Conservation (phyloP, 2,888 invertebrate genomes). For the Subacronicta megacephala region DNA sequence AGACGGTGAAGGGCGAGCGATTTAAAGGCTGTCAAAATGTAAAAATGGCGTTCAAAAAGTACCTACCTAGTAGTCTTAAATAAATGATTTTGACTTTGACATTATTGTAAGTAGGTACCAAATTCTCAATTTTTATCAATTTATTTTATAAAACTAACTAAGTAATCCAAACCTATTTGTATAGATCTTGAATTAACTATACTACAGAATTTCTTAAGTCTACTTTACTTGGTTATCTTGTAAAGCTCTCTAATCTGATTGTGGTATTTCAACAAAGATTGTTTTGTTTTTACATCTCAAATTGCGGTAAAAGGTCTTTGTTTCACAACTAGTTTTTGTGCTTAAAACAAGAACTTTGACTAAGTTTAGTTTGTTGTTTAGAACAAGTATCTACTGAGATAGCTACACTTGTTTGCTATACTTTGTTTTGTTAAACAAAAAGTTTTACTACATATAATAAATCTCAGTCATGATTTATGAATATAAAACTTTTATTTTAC, state of each 20-base stretch:
- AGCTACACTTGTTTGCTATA: slow-evolving; percentile 5
- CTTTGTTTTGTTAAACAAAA: slow-evolving; percentile 9
- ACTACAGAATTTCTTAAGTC: slow-evolving; percentile 23
- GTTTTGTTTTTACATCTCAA: slow-evolving; percentile 15
- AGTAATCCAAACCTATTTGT: slow-evolving; percentile 14
- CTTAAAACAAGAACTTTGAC: slow-evolving; percentile 23
- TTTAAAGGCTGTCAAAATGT: no score
- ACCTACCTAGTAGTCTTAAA: no score
- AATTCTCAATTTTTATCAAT: slow-evolving; percentile 4
- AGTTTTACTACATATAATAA: slow-evolving; percentile 12
- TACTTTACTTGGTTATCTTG: slow-evolving; percentile 19
- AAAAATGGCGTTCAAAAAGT: no score
- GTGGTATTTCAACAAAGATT: slow-evolving; percentile 6
- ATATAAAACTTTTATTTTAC: no score
- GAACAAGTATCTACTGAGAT: slow-evolving; percentile 23
- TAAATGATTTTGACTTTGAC: no score
- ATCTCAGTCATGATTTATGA: not conserved
- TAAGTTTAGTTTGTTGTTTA: slow-evolving; percentile 17
- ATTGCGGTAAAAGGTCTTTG: slow-evolving; percentile 16
- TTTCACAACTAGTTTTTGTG: slow-evolving; percentile 19
- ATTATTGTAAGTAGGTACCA: not conserved
- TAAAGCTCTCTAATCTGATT: slow-evolving; percentile 27
- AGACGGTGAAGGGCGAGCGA: no score
- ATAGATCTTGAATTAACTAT: slow-evolving; percentile 26
- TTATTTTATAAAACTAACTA: slow-evolving; percentile 11